Evolutionary conservation across 2,797 vertebrate genomes (phyloP), one percentile per base, ranked within the genome.

Genomic region (Pipistrellus nathusii): DNA sequence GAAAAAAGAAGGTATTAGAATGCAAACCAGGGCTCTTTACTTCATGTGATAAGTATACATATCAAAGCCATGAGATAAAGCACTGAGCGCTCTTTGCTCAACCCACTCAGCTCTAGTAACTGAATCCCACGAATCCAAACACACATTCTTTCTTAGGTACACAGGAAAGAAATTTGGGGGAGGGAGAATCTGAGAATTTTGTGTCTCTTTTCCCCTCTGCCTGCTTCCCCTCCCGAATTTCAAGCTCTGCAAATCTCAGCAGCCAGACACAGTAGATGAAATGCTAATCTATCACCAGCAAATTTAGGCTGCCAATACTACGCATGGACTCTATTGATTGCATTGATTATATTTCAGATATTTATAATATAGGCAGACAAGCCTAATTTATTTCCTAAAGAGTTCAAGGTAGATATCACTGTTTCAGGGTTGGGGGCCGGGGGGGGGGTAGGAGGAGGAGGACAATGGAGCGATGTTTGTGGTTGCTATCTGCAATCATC

Each of bases 401-500:
- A 98, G 98, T 97, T 98, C 97, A 97, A 97, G 95, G 98, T 90
- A 98, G 97, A 95, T 97, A 98, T 98, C 95, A 97, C 59, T 71
- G 27, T 95, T 95, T 85, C 89, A 30, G 53, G 80, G 92, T 84
- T 55, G 81, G 15, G 80, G 98, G 76, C 86, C 62, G 62, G 84
- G 11, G 71, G 98, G 57, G 80, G 92, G 87, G 38, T 41, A 41
- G 66, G 84, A 11, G 80, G 97, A 98, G 66, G 84, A 9, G 80
- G 97, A 98, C 98, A 98, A 98, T 97, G 97, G 97, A 98, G 97
- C 96, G 97, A 97, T 97, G 98, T 98, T 98, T 98, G 98, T 98
- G 97, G 97, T 97, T 97, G 96, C 98, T 98, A 98, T 98, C 98
- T 98, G 97, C 98, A 98, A 98, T 98, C 98, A 98, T 98, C 98